These are phyloP conservation scores for Paramormyrops hopkinsi DNA, from an alignment of 2,797 vertebrate genomes.

Conservation along the genomic window DNA sequence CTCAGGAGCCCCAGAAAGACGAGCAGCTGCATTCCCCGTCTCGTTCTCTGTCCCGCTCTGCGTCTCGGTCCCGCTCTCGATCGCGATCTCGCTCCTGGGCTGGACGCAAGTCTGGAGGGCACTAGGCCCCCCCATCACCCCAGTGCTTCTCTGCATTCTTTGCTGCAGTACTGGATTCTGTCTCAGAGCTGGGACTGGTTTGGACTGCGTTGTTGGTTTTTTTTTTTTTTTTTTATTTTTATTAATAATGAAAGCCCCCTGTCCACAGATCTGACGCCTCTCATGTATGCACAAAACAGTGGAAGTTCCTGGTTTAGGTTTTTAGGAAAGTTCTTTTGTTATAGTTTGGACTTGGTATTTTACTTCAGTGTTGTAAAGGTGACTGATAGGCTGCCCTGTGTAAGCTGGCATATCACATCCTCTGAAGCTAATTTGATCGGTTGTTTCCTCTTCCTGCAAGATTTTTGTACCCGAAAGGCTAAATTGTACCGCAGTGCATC, in stretches of 20 bases:
- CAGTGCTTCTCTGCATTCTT: not conserved
- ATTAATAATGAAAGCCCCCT: not conserved
- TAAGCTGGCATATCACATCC: not conserved
- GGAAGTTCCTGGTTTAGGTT: not conserved
- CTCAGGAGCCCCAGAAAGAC: constrained; percentile 75
- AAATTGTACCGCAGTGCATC: not conserved
- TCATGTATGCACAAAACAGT: not conserved
- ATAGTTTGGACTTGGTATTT: not conserved
- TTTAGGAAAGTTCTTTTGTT: not conserved
- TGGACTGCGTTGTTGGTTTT: not conserved
- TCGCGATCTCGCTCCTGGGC: constrained; percentile 88
- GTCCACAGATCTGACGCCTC: not conserved
- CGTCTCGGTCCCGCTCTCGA: constrained; percentile 64
- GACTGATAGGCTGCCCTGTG: not conserved
- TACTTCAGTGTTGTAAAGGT: not conserved
- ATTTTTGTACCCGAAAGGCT: not conserved
- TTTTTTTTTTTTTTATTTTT: not conserved
- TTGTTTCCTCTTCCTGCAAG: not conserved
- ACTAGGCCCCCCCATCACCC: constrained; percentile 49
- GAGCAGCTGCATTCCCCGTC: constrained; percentile 76
- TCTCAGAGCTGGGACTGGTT: not conserved
- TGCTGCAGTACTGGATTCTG: not conserved
- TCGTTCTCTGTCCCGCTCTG: constrained; percentile 49
- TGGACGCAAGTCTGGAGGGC: constrained; percentile 85
- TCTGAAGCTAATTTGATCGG: not conserved